These are phyloP conservation scores for Anhinga anhinga DNA, from an alignment of 2,113 vertebrate species.

Conservation along the genomic window DNA sequence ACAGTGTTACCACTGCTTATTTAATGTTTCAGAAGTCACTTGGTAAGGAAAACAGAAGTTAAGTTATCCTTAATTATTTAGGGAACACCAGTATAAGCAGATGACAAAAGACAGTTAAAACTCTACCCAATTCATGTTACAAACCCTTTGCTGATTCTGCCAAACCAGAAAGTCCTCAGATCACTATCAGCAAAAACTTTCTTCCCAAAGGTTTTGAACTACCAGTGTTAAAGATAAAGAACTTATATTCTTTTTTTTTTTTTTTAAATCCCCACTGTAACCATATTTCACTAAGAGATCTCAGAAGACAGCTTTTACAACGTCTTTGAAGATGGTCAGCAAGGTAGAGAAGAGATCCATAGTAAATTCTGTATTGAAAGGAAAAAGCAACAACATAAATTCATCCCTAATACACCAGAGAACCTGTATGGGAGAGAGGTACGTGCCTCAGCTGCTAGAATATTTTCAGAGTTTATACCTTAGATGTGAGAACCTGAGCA, in stretches of 20 bases:
- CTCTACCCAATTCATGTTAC: neutral
- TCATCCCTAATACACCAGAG: neutral
- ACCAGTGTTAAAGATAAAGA: neutral
- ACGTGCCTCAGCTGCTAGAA: neutral
- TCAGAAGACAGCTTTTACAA: neutral
- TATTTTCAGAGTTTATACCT: neutral
- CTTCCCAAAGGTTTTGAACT: neutral
- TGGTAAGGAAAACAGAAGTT: neutral
- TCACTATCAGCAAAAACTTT: neutral
- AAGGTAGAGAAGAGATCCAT: neutral
- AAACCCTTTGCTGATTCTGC: neutral
- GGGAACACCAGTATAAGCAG: neutral
- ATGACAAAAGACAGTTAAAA: neutral
- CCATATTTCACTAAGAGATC: neutral
- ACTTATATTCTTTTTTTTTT: rapidly evolving
- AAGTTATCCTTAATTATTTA: neutral
- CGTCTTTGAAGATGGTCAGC: neutral
- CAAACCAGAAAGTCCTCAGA: neutral
- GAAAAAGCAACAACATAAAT: neutral
- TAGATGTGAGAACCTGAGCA: neutral
- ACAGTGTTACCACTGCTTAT: neutral
- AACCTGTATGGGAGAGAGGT: neutral
- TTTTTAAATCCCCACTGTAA: neutral
- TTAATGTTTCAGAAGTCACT: neutral
- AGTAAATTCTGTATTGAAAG: neutral